These are phyloP conservation scores for Yasuhikotakia modesta DNA, from an alignment of 2,797 vertebrate genomes.

Conservation along the genomic window DNA sequence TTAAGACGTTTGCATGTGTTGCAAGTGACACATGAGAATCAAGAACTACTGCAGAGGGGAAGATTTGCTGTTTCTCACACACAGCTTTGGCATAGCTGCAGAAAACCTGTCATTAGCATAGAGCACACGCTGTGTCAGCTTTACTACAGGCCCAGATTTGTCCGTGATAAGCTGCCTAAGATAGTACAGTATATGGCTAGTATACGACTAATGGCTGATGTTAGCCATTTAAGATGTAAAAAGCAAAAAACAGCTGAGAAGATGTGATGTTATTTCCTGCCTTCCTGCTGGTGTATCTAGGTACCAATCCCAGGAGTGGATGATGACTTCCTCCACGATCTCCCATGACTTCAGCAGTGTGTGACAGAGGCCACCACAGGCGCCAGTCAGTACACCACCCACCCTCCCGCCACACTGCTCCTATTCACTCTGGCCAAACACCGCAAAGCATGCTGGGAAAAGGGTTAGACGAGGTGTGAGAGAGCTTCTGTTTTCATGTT, in stretches of 20 bases:
- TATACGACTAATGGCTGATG: too few relatives aligned
- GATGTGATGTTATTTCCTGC: background rate
- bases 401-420: constrained; percentile 15
- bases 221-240: too few relatives aligned
- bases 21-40: too few relatives aligned
- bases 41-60: too few relatives aligned
- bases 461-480: constrained; percentile 8
- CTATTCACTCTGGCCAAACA: constrained; percentile 22
- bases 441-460: constrained; percentile 31
- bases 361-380: constrained; percentile 20
- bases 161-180: background rate
- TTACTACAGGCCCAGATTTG: background rate
- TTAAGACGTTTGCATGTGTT: too few relatives aligned
- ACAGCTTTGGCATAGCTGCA: too few relatives aligned
- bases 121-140: too few relatives aligned
- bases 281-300: background rate
- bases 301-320: background rate
- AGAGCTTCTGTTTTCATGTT: constrained; percentile 37
- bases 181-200: background rate
- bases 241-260: background rate
- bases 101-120: too few relatives aligned
- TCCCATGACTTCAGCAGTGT: constrained; percentile 20
- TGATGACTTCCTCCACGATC: constrained; percentile 16
- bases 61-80: too few relatives aligned
- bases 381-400: constrained; percentile 19